Evolutionary conservation across 2,797 vertebrate species (phyloP).

Genomic region (Neosilurus mollespiculum): DNA sequence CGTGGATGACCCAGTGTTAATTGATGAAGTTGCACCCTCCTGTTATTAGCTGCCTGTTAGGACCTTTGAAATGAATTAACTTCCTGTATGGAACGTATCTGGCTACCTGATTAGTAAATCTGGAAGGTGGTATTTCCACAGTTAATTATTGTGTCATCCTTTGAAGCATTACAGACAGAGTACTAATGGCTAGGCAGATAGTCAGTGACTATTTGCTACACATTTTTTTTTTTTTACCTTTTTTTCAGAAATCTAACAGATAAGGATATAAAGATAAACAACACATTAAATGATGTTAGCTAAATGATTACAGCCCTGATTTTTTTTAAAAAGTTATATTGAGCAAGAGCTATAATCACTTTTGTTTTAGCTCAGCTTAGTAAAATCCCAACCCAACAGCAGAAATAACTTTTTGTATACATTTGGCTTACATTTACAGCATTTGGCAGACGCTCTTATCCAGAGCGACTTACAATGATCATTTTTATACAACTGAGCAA

Average conservation of each 20-base stretch:
- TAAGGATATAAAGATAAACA: neutral
- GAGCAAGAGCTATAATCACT: neutral
- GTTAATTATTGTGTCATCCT: neutral
- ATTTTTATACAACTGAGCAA: too few species aligned
- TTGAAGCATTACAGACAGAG: neutral
- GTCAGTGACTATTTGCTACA: neutral
- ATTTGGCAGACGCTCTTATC: too few species aligned
- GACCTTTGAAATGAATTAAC: slow-evolving; percentile 21
- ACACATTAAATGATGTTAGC: neutral
- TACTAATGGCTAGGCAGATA: neutral
- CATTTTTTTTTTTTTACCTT: neutral
- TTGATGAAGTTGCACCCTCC: slow-evolving; percentile 1
- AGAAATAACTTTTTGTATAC: too few species aligned
- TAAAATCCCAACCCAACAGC: neutral
- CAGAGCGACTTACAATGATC: too few species aligned
- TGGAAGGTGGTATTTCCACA: neutral
- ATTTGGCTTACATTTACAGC: too few species aligned
- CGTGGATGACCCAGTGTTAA: slow-evolving; percentile 26
- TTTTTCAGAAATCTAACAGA: neutral
- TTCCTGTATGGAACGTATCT: neutral
- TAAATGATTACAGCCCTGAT: too few species aligned
- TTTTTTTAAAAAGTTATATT: neutral
- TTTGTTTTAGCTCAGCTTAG: neutral
- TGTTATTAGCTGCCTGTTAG: slow-evolving; percentile 27
- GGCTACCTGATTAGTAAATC: neutral